These are phyloP conservation scores for Sinocyclocheilus maitianheensis DNA, from an alignment of 2,113 vertebrate genomes.

Conservation along the genomic window DNA sequence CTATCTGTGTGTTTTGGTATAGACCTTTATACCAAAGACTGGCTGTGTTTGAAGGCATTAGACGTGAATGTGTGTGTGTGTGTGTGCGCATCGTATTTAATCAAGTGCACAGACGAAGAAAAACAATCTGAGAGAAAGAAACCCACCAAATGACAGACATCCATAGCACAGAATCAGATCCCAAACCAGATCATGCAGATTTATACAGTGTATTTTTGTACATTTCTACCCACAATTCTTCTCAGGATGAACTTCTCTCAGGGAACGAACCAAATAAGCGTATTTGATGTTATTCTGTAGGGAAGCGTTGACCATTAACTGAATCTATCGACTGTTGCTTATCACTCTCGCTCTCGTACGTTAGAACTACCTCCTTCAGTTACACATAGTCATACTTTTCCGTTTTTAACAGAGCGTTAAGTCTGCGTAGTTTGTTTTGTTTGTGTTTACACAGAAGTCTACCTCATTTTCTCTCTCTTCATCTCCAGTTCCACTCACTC, in stretches of 20 bases:
- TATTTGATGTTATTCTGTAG: slow-evolving; percentile 84
- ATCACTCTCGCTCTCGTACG: slow-evolving; percentile 81
- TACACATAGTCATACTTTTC: slow-evolving; percentile 77
- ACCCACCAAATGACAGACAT: slow-evolving; percentile 66
- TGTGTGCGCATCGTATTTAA: slow-evolving; percentile 72
- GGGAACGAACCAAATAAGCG: slow-evolving; percentile 91
- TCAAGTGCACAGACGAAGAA: slow-evolving; percentile 67
- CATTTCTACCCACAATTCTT: slow-evolving; percentile 79
- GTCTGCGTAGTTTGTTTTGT: slow-evolving; percentile 70
- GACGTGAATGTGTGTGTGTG: slow-evolving; percentile 68
- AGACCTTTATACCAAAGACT: slow-evolving; percentile 90
- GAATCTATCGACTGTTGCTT: slow-evolving; percentile 73
- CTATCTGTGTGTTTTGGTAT: slow-evolving; percentile 73
- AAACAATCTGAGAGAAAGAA: slow-evolving; percentile 55
- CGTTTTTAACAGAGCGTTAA: slow-evolving; percentile 71
- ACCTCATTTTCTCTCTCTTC: slow-evolving; percentile 89
- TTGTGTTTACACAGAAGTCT: slow-evolving; percentile 99
- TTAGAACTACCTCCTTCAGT: slow-evolving; percentile 97
- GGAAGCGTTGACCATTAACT: slow-evolving; percentile 74
- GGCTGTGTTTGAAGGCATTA: slow-evolving; percentile 80
- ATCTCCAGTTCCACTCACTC: slow-evolving; percentile 41
- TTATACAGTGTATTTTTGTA: slow-evolving; percentile 56
- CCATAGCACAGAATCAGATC: slow-evolving; percentile 60
- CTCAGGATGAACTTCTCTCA: slow-evolving; percentile 99
- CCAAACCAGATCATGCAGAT: slow-evolving; percentile 57